A percentile compares a stretch with the other conserved stretches of the same genome.
Evolutionary conservation across 2,888 invertebrate genomes (phyloP).

Genomic region (Antheraea yamamai): DNA sequence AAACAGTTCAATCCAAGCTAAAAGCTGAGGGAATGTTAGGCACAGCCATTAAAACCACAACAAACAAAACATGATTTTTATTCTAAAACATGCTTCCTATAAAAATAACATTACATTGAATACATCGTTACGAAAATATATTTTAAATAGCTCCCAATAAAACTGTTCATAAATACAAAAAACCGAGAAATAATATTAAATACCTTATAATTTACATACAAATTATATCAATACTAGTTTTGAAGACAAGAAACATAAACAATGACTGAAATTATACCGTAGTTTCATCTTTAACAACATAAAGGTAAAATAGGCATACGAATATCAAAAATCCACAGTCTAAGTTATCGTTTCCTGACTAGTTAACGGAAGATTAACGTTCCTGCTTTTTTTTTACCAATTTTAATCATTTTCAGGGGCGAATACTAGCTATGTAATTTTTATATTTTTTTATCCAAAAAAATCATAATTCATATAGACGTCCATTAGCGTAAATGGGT

Average conservation of each 20-base stretch:
- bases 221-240: constrained; percentile 25
- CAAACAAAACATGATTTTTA: constrained; percentile 78
- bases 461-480: no score
- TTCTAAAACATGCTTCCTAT: constrained; percentile 72
- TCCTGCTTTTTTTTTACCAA: background rate
- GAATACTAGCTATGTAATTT: no score
- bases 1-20: constrained; percentile 14
- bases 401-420: no score
- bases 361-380: background rate
- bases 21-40: constrained; percentile 52
- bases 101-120: constrained; percentile 59
- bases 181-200: background rate
- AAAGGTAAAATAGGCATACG: constrained; percentile 49
- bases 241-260: background rate
- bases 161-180: constrained; percentile 36
- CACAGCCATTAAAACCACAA: constrained; percentile 76
- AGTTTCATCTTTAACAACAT: constrained; percentile 46
- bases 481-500: no score
- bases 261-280: constrained; percentile 34
- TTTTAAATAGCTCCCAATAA: constrained; percentile 50
- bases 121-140: constrained; percentile 52
- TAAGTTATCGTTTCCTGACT: background rate
- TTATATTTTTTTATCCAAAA: no score
- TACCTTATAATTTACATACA: constrained; percentile 17
- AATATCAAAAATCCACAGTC: background rate